Evolutionary conservation across 2,113 vertebrate species (phyloP), one percentile per base, ranked within the genome.

Genomic region (Hydrochoerus hydrochaeris): DNA sequence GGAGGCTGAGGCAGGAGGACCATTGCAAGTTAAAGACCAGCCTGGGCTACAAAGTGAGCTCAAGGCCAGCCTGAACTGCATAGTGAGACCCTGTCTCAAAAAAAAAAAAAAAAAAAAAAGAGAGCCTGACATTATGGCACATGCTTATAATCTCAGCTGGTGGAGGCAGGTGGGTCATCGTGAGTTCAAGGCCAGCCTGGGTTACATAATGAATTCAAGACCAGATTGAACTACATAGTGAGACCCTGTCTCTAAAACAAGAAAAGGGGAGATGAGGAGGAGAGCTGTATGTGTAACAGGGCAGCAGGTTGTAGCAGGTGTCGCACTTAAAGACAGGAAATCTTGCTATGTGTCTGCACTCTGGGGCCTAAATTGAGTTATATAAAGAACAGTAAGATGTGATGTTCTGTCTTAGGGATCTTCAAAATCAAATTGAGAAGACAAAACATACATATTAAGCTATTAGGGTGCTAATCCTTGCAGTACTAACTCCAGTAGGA

Each of bases 341-440:
- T 65, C 28, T 38, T 19, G 26, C n/a, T 57, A 2, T 24, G 0
- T 32, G 12, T n/a, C 32, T 60, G 32, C 0, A 6, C 49, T 88
- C n/a, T 92, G 75, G 14, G 41, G 35, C 46, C 60, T 35, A 8
- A 35, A 26, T 44, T 63, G 44, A 96, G 54, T 16, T 28, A 20
- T 49, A 30, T 63, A 7, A 65, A 67, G 83, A 91, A 30, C 1
- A 52, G 6, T 52, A 93, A 81, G 19, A 58, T 60, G 19, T 26
- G 13, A 12, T 57, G 17, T 28, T 80, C 38, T 81, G 0, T 44
- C 16, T 38, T 81, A 67, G 84, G 35, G 60, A 81, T 5, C 28
- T 75, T 96, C 58, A 77, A 26, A 71, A 60, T 44, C 69, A 95
- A 54, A 41, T n/a, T 38, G 8, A 41, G 58, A 95, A 89, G 80